These are phyloP conservation scores for Drosophila melanogaster DNA, from an alignment of 1,140 invertebrate genomes.

Conservation along the genomic window DNA sequence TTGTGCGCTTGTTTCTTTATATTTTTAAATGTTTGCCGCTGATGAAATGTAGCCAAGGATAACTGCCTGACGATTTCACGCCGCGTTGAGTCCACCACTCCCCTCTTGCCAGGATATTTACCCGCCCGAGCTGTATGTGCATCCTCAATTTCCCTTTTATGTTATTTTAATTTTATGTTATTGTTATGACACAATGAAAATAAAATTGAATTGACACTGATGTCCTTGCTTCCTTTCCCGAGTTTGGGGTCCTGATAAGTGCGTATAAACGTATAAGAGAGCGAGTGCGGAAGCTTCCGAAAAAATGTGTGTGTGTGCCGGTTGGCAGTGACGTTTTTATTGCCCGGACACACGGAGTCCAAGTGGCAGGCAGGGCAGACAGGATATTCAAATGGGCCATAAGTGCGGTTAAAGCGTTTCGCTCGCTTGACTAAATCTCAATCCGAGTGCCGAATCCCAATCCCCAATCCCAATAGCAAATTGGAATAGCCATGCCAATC, in stretches of 20 bases:
- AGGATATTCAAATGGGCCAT: slow-evolving; percentile 82
- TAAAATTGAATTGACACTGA: slow-evolving; percentile 85
- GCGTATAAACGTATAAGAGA: slow-evolving; percentile 11
- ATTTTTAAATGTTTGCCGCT: slow-evolving; percentile 53
- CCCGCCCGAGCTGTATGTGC: slow-evolving; percentile 28
- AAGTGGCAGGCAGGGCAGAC: slow-evolving; percentile 21
- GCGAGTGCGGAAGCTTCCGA: background rate
- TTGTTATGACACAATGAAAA: slow-evolving; percentile 85
- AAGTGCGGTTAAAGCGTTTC: slow-evolving; percentile 79
- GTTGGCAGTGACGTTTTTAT: slow-evolving; percentile 83
- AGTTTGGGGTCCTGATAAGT: slow-evolving; percentile 37
- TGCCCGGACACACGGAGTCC: slow-evolving; percentile 57
- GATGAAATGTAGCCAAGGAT: slow-evolving; percentile 74
- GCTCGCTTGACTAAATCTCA: slow-evolving; percentile 72
- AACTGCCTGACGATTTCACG: slow-evolving; percentile 77
- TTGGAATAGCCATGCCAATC: slow-evolving; percentile 4
- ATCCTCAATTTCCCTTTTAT: slow-evolving; percentile 84
- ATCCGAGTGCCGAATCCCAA: slow-evolving; percentile 31
- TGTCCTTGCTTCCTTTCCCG: slow-evolving; percentile 41
- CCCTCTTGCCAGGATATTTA: slow-evolving; percentile 1
- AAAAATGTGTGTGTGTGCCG: slow-evolving; percentile 42
- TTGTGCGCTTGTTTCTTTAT: slow-evolving; percentile 26
- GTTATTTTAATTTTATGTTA: slow-evolving; percentile 85
- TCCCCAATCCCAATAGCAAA: background rate
- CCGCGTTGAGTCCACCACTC: slow-evolving; percentile 71